phyloP scores from a whole-genome alignment of 2,888 invertebrate genomes.

The Protophormia terraenovae region DNA sequence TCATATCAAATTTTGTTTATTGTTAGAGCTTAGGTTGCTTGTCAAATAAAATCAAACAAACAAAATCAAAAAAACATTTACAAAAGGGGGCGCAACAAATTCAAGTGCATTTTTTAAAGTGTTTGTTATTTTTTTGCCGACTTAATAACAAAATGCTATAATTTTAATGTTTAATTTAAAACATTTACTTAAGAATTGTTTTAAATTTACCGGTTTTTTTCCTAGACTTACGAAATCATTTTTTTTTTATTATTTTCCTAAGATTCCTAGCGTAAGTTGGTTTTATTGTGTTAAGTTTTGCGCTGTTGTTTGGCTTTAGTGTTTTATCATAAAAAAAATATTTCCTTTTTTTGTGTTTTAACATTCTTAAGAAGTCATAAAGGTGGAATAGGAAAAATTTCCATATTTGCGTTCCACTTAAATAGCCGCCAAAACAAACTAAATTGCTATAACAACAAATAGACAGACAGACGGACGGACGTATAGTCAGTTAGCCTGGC shows the following conservation, averaged over 20 bases:
- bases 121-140: slow-evolving; percentile 35
- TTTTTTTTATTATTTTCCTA: no score
- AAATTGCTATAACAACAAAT: slow-evolving; percentile 66
- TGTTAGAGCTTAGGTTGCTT: neutral
- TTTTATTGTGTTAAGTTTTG: slow-evolving; percentile 41
- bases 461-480: no score
- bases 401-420: slow-evolving; percentile 68
- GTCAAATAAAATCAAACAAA: slow-evolving; percentile 38
- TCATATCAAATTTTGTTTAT: slow-evolving; percentile 38
- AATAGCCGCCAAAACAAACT: slow-evolving; percentile 67
- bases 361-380: slow-evolving; percentile 68
- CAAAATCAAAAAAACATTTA: neutral
- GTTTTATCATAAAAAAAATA: neutral
- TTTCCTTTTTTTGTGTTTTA: slow-evolving; percentile 27
- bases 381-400: slow-evolving; percentile 66
- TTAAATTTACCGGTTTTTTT: neutral
- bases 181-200: neutral
- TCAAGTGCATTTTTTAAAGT: slow-evolving; percentile 13
- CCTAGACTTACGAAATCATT: neutral
- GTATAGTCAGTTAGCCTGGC: slow-evolving; percentile 64
- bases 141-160: no score
- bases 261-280: slow-evolving; percentile 42
- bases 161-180: slow-evolving; percentile 23
- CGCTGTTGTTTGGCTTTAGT: neutral
- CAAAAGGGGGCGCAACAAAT: neutral